These are phyloP conservation scores for Heliconius melpomene DNA, from an alignment of 1,140 invertebrate genomes.

Conservation along the genomic window DNA sequence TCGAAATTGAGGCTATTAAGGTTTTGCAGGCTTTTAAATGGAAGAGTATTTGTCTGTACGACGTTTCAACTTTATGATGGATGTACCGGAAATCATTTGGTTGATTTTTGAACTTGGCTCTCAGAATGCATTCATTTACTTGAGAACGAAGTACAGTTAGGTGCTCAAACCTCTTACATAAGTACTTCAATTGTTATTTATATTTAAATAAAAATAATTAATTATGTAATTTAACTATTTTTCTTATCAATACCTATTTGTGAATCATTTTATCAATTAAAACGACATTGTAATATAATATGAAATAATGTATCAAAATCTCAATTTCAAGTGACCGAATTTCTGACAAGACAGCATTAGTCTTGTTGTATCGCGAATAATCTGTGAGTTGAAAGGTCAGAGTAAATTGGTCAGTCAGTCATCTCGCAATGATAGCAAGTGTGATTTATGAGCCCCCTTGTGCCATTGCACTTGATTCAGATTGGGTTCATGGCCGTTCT, in stretches of 20 bases:
- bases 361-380: conserved; percentile 34
- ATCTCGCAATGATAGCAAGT: conserved; percentile 68
- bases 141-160: neutral
- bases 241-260: too few species aligned
- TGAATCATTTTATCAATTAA: neutral
- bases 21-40: conserved; percentile 74
- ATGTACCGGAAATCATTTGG: conserved; percentile 60
- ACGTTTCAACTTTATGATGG: conserved; percentile 52
- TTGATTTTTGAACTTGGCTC: conserved; percentile 24
- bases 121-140: conserved; percentile 8
- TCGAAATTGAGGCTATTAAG: conserved; percentile 76
- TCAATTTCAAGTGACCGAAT: conserved; percentile 1
- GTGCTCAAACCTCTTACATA: neutral
- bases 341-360: conserved; percentile 19
- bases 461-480: conserved; percentile 72
- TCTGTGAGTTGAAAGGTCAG: conserved; percentile 56
- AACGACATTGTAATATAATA: neutral
- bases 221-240: neutral
- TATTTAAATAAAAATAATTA: neutral
- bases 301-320: conserved; percentile 1
- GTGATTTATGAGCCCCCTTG: conserved; percentile 70
- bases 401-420: conserved; percentile 64
- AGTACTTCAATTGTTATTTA: neutral
- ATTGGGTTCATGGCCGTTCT: conserved; percentile 73
- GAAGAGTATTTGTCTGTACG: conserved; percentile 60